Base-by-base conservation (phyloP, 2,888 invertebrate species). In the Himalopsyche kuldschensis region DNA sequence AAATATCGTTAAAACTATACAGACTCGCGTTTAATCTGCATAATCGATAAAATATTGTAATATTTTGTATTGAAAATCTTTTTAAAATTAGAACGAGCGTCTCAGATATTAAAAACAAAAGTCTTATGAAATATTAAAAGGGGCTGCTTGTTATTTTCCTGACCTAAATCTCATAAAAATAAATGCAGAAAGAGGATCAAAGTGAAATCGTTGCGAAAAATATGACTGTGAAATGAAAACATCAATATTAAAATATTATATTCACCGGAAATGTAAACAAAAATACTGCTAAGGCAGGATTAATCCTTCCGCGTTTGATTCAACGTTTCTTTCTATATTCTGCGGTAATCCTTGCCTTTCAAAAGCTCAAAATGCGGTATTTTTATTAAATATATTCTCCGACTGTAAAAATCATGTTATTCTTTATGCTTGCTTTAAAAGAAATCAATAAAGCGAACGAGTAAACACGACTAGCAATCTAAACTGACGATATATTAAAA, bases 251-350 rank as follows among this genome's bases (percentile, higher is more conserved):
- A 69, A 69, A 69, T 69, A 69, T 69, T 69, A 30, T 69, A 69
- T 69, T 69, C 69, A 69, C 20, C 69, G 69, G 69, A 69, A 69
- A 69, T 27, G 69, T 69, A 69, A 69, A 69, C 69, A 69, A 69
- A 10, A 24, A 69, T 69, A 32, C 20, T 20, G 4, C 35, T 77
- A 20, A 79, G 79, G 32, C 30, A 32, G 32, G 31, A 79, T 79
- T 79, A 79, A 79, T 79, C 79, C 79, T 48, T 47, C 76, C 31
- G 30, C 63, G 79, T 46, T 63, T 79, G 82, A 82, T 75, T 75
- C 82, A 31, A 20, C 11, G 20, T 30, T 69, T 69, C 69, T 69
- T 30, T 69, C 15, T 30, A 69, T 27, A 69, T 69, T 27, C 15
- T 69, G 11, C 27, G 20, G 27, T 69, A 69, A 69, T 69, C 69